These are phyloP conservation scores for Metellina segmentata DNA, from an alignment of 2,888 invertebrate genomes.

Conservation along the genomic window DNA sequence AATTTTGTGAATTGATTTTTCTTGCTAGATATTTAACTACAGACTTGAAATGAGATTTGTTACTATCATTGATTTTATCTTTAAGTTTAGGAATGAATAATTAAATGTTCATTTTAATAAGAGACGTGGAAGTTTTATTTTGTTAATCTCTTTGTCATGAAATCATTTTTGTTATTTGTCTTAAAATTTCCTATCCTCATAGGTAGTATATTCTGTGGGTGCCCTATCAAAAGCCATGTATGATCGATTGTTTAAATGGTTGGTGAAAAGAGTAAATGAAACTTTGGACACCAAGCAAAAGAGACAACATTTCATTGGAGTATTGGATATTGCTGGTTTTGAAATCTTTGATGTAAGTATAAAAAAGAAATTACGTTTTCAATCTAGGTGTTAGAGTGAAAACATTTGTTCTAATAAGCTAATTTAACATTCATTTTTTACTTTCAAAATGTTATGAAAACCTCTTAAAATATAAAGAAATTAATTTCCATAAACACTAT, in stretches of 20 bases:
- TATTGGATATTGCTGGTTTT: slow-evolving; percentile 99
- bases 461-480: no score
- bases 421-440: neutral
- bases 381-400: neutral
- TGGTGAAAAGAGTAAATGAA: slow-evolving; percentile 99
- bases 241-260: slow-evolving; percentile 98
- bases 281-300: slow-evolving; percentile 99
- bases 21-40: no score
- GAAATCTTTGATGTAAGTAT: slow-evolving; percentile 94
- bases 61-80: no score
- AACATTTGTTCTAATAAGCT: neutral
- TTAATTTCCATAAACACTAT: no score
- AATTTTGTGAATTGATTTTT: no score
- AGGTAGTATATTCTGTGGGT: slow-evolving; percentile 95
- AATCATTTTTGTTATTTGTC: neutral
- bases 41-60: no score
- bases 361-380: neutral
- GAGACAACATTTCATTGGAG: slow-evolving; percentile 99
- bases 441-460: no score
- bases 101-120: no score
- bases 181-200: slow-evolving; percentile 79
- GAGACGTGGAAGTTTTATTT: no score
- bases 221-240: slow-evolving; percentile 98
- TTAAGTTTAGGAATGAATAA: no score
- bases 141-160: no score